Evolutionary conservation across 2,797 vertebrate species (phyloP), one percentile per base, ranked within the genome.

Genomic region (Siniperca scherzeri): DNA sequence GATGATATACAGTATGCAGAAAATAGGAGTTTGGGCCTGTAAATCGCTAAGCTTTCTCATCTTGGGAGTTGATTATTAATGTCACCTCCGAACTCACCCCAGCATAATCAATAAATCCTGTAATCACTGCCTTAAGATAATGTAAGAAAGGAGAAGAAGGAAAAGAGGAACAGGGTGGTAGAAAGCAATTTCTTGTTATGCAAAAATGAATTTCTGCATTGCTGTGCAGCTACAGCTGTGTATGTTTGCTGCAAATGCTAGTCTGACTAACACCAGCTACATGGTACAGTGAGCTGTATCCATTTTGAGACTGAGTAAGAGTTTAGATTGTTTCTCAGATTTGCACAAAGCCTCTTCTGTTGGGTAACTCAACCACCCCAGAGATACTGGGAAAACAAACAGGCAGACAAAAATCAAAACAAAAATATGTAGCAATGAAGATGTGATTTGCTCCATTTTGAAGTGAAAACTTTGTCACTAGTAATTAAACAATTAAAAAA

Each of bases 1-100:
- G 62, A 55, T 79, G 38, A 70, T 64, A 27, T 57, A 56, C 52
- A n/a, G 7, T 22, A 44, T 50, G 12, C 44, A 62, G 61, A 69
- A 78, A 64, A 53, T 12, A 8, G 11, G 14, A 56, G 3, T 40
- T 60, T 68, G 0, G 50, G 38, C 30, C 19, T 71, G 25, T 52
- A 52, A 59, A 72, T 59, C 25, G 14, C 48, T 14, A 7, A 42
- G 62, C 48, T 67, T 77, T 42, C 42, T 14, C 52, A 7, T 69
- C 21, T 67, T 21, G 12, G 30, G 73, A 60, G 50, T 62, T 77
- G 8, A 53, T 81, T 33, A 48, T 70, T 82, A 66, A 78, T 76
- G 33, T 59, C 50, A 48, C 67, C 33, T 74, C 52, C 30, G 66
- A 59, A 74, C 67, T 70, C 22, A 57, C 25, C 5, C 10, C 27